These are phyloP conservation scores for Zeugodacus cucurbitae DNA, from an alignment of 1,140 invertebrate genomes.

Conservation along the genomic window DNA sequence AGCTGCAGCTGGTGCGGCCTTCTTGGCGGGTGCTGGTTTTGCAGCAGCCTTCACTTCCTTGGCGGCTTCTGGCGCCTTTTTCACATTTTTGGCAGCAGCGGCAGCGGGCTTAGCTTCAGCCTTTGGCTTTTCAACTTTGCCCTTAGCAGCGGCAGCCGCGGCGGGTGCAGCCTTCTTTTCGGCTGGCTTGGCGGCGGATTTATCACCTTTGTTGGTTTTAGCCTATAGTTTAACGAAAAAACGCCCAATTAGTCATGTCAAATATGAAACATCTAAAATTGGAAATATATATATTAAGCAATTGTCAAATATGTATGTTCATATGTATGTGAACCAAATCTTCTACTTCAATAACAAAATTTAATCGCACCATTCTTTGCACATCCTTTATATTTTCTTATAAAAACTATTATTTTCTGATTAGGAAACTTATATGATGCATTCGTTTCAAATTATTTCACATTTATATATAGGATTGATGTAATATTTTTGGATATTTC, in stretches of 20 bases:
- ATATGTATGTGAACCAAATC: background rate
- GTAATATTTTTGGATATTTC: slow-evolving; percentile 10
- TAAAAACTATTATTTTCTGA: background rate
- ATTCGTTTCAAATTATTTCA: slow-evolving; percentile 39
- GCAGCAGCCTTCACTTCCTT: slow-evolving; percentile 59
- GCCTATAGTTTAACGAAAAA: slow-evolving; percentile 50
- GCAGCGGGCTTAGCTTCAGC: slow-evolving; percentile 63
- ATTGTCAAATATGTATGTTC: too few species aligned
- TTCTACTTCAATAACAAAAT: background rate
- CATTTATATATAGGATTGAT: slow-evolving; percentile 39
- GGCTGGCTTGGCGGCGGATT: slow-evolving; percentile 59
- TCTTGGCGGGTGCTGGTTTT: slow-evolving; percentile 66
- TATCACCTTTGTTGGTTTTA: slow-evolving; percentile 62
- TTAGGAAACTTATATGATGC: background rate
- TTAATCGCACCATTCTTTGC: slow-evolving; percentile 12
- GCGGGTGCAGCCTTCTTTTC: slow-evolving; percentile 60
- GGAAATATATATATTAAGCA: too few species aligned
- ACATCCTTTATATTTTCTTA: slow-evolving; percentile 33
- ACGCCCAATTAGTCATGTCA: background rate
- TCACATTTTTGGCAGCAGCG: slow-evolving; percentile 62
- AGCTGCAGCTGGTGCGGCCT: slow-evolving; percentile 60
- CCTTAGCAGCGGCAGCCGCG: slow-evolving; percentile 61
- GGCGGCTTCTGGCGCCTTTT: slow-evolving; percentile 61
- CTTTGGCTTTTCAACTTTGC: slow-evolving; percentile 65
- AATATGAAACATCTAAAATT: too few species aligned